A percentile compares a stretch with the other conserved stretches of the same genome.
phyloP scores from a whole-genome alignment of 2,888 invertebrate species.

The Philereme transversata region DNA sequence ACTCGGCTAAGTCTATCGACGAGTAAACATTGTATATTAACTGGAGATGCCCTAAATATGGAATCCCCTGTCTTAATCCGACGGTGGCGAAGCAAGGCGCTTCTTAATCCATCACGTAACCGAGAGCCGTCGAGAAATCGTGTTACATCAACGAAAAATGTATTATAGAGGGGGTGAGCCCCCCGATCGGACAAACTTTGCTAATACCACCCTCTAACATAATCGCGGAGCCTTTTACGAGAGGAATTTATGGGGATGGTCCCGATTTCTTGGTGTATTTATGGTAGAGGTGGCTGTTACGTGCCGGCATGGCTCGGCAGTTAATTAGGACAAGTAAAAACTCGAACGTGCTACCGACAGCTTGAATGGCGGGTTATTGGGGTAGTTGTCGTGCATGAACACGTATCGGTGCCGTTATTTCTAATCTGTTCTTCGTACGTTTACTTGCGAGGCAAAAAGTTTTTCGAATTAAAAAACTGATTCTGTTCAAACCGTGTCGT shows the following conservation, averaged over 20 bases:
- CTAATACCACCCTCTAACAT: constrained; percentile 84
- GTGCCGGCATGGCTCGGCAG: constrained; percentile 69
- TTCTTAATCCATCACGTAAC: constrained; percentile 85
- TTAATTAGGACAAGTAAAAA: constrained; percentile 71
- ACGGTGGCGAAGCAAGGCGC: constrained; percentile 73
- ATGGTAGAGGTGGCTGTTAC: constrained; percentile 75
- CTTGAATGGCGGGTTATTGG: constrained; percentile 43
- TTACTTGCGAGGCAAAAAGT: not conserved
- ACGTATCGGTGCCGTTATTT: constrained; percentile 23
- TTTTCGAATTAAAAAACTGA: not conserved
- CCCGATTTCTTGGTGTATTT: constrained; percentile 83
- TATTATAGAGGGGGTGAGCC: constrained; percentile 76
- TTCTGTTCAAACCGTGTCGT: not conserved
- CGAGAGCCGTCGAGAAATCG: constrained; percentile 83
- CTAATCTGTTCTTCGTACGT: constrained; percentile 5
- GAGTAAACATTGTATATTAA: constrained; percentile 79
- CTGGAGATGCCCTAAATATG: constrained; percentile 77
- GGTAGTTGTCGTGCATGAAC: constrained; percentile 30
- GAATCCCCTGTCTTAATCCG: constrained; percentile 75
- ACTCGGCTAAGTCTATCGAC: constrained; percentile 73
- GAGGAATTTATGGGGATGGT: constrained; percentile 83
- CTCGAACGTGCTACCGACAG: constrained; percentile 43
- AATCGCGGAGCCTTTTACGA: constrained; percentile 84
- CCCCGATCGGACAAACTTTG: constrained; percentile 82
- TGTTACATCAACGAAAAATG: constrained; percentile 85